Evolutionary conservation across 1,140 invertebrate species (phyloP).

Genomic region (Prorops nasuta): DNA sequence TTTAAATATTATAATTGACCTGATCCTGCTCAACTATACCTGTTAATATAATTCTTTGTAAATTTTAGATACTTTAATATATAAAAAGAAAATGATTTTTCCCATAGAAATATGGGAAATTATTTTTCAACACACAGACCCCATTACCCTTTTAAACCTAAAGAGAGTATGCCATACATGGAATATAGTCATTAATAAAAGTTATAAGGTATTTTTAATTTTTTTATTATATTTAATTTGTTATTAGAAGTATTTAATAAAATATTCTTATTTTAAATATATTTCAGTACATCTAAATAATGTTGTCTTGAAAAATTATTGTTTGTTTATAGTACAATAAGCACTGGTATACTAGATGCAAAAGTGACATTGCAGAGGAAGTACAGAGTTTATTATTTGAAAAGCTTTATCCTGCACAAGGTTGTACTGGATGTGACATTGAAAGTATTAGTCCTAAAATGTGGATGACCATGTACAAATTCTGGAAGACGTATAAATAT

Average conservation of each 20-base stretch:
- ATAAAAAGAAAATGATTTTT: slow-evolving; percentile 19
- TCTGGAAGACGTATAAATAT: slow-evolving; percentile 21
- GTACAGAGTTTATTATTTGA: slow-evolving; percentile 21
- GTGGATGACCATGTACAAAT: slow-evolving; percentile 22
- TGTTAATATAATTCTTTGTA: no score
- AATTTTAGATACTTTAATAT: no score
- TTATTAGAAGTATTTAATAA: neutral
- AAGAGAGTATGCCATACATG: slow-evolving; percentile 17
- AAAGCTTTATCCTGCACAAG: slow-evolving; percentile 12
- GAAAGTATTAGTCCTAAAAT: slow-evolving; percentile 9
- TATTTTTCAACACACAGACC: slow-evolving; percentile 20
- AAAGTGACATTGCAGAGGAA: slow-evolving; percentile 16
- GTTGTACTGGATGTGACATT: slow-evolving; percentile 2
- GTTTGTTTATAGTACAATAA: slow-evolving; percentile 16
- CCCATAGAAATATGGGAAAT: slow-evolving; percentile 29
- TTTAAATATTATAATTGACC: no score
- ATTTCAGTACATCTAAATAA: no score
- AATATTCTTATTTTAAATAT: no score
- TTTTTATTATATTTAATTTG: slow-evolving; percentile 1
- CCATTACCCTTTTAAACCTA: slow-evolving; percentile 11
- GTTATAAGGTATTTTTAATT: neutral
- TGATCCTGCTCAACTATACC: no score
- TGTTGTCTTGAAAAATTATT: no score
- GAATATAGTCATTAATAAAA: slow-evolving; percentile 18
- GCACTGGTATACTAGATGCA: slow-evolving; percentile 21